Evolutionary conservation across 2,888 invertebrate genomes (phyloP).

Genomic region (Ormyrus rosae): DNA sequence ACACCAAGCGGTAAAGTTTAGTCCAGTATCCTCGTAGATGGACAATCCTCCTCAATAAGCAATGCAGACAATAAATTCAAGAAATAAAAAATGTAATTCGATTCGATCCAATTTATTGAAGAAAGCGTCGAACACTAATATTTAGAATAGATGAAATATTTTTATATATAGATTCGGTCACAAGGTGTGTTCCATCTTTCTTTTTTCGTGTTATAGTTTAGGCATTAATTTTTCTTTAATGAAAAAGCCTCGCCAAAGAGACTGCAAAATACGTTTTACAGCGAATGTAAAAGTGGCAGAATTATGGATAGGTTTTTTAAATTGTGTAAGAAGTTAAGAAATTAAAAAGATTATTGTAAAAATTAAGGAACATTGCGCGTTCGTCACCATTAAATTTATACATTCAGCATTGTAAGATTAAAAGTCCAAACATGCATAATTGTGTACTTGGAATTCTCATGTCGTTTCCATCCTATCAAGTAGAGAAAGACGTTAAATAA

Average conservation of each 20-base stretch:
- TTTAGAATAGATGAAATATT: constrained; percentile 72
- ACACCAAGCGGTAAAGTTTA: constrained; percentile 15
- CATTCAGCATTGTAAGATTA: constrained; percentile 36
- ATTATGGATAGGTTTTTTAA: constrained; percentile 42
- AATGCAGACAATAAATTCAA: constrained; percentile 74
- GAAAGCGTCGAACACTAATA: constrained; percentile 37
- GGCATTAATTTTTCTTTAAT: constrained; percentile 29
- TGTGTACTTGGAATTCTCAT: constrained; percentile 43
- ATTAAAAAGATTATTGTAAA: constrained; percentile 25
- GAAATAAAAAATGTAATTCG: constrained; percentile 58
- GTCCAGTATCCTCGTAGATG: constrained; percentile 47
- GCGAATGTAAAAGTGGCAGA: constrained; percentile 14
- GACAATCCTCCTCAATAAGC: constrained; percentile 72
- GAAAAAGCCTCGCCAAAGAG: constrained; percentile 35
- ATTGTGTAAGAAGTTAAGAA: constrained; percentile 16
- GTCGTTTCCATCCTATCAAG: constrained; percentile 46
- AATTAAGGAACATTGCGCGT: constrained; percentile 24
- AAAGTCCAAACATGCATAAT: constrained; percentile 32
- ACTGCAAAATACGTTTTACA: constrained; percentile 31
- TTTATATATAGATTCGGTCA: constrained; percentile 70
- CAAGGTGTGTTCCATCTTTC: constrained; percentile 52
- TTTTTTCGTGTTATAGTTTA: constrained; percentile 38
- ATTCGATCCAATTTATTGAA: constrained; percentile 50
- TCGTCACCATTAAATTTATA: constrained; percentile 31
- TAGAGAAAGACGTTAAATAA: constrained; percentile 52